Conservation (phyloP, 2,113 vertebrate genomes). For the Xenopus laevis region DNA sequence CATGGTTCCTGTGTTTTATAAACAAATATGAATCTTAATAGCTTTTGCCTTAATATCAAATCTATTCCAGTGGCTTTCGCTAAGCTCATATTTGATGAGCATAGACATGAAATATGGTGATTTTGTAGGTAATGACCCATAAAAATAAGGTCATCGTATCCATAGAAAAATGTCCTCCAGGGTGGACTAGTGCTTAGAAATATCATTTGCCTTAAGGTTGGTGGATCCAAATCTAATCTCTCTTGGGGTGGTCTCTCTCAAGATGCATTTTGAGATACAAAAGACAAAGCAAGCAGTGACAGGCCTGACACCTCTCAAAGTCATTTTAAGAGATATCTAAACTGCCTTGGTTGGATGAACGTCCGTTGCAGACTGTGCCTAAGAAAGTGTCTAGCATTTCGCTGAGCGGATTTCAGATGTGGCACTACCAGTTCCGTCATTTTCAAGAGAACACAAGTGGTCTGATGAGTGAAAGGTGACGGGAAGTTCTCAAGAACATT, state of each 20-base stretch:
- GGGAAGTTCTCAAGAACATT: background rate
- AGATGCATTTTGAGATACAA: background rate
- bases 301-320: slow-evolving; percentile 28
- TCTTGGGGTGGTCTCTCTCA: slow-evolving; percentile 20
- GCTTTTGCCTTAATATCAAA: too few species aligned
- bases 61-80: too few species aligned
- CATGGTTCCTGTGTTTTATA: too few species aligned
- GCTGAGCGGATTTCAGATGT: background rate
- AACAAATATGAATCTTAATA: too few species aligned
- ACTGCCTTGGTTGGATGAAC: background rate
- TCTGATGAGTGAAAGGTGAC: slow-evolving; percentile 14
- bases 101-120: background rate
- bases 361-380: slow-evolving; percentile 13
- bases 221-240: slow-evolving; percentile 13
- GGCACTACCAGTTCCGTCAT: background rate
- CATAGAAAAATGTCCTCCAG: background rate
- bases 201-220: slow-evolving; percentile 19
- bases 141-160: background rate
- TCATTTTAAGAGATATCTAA: slow-evolving; percentile 6
- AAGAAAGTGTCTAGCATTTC: slow-evolving; percentile 19
- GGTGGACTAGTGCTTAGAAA: background rate
- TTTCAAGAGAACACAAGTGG: slow-evolving; percentile 7
- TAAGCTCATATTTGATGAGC: too few species aligned
- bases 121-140: background rate
- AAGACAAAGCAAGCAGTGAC: slow-evolving; percentile 20